Conservation (phyloP, 2,113 vertebrate species). For the Ceyx margarethae region DNA sequence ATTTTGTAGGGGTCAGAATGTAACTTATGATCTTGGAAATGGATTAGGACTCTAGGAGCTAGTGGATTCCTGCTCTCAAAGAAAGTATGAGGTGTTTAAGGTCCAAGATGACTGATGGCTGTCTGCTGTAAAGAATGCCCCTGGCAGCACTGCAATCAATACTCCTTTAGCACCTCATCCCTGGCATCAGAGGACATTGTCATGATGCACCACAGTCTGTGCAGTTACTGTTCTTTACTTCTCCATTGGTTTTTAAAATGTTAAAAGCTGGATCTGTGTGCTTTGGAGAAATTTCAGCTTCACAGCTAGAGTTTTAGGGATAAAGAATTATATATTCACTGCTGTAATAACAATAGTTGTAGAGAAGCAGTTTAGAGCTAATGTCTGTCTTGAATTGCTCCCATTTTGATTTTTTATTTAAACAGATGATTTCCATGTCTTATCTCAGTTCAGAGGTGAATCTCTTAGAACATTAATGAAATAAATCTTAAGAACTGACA, state of each 20-base stretch:
- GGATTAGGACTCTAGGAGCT: not conserved
- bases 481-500: not conserved
- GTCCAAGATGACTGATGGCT: not conserved
- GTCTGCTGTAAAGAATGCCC: not conserved
- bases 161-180: not conserved
- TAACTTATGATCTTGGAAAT: not conserved
- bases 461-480: not conserved
- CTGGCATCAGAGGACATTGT: not conserved
- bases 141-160: not conserved
- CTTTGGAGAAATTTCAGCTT: conserved; percentile 47
- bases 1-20: not conserved
- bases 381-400: not conserved
- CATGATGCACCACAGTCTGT: not conserved
- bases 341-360: not conserved
- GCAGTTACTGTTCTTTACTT: not conserved
- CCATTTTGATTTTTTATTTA: not conserved
- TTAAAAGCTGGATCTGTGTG: conserved; percentile 18
- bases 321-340: not conserved
- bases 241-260: not conserved
- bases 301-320: conserved; percentile 9
- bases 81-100: not conserved
- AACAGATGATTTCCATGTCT: not conserved
- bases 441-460: not conserved
- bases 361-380: not conserved
- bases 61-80: not conserved